These are phyloP conservation scores for Mesocentrotus franciscanus DNA, from an alignment of 53 echinoderm and acorn worm genomes.

Conservation along the genomic window DNA sequence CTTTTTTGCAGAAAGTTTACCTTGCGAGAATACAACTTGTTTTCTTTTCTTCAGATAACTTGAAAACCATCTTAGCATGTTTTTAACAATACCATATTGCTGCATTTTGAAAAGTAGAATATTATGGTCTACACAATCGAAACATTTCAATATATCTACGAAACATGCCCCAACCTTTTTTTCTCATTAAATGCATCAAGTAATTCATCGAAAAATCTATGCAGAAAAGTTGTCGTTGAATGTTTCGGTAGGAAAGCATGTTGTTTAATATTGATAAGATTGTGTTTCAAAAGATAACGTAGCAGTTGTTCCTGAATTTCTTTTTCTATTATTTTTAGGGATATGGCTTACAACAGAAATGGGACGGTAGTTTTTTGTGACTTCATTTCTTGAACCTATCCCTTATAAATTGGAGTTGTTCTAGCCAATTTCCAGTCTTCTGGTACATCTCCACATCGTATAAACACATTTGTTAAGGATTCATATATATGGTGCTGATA, in stretches of 20 bases:
- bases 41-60: background rate
- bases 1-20: too few relatives aligned
- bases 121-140: background rate
- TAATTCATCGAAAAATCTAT: background rate
- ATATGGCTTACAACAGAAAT: too few relatives aligned
- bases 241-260: too few relatives aligned
- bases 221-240: too few relatives aligned
- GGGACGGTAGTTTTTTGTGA: background rate
- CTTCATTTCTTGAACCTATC: background rate
- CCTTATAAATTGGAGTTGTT: background rate
- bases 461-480: background rate
- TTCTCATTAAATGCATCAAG: background rate
- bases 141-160: background rate
- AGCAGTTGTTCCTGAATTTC: too few relatives aligned
- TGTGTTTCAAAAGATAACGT: too few relatives aligned
- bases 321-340: too few relatives aligned
- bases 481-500: slow-evolving; percentile 31
- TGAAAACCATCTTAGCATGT: background rate
- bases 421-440: background rate
- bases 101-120: background rate
- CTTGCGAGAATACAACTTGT: too few relatives aligned
- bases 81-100: background rate
- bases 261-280: too few relatives aligned
- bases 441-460: background rate
- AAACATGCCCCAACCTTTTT: background rate